Evolutionary conservation across 2,888 invertebrate genomes (phyloP), one percentile per base, ranked within the genome.

Genomic region (Apoda limacodes): DNA sequence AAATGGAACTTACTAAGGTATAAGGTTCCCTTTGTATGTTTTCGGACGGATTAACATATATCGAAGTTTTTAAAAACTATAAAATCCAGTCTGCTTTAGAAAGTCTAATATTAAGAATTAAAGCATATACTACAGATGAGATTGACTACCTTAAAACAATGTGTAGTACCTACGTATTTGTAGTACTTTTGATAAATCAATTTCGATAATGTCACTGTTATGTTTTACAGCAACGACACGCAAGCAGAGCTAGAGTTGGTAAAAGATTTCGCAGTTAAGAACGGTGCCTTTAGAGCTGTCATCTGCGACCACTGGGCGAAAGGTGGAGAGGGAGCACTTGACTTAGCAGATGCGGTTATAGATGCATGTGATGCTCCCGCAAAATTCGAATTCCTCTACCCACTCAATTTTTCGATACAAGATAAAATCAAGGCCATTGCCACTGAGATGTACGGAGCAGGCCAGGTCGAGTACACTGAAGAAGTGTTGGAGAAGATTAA

Each of bases 361-460:
- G 83, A 76, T 4, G 96, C 95, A 0, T 89, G 91, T 45, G 74
- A 88, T 17, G 57, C 81, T 34, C 76, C 85, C 0, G 83, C 83
- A 25, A 60, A 78, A 31, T 91, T 89, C 64, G 75, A 85, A 44
- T 85, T 87, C 47, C 71, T 95, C 5, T 95, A 94, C 53, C 84
- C 88, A 3, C 63, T 89, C 11, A 63, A 88, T 36, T 46, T 85
- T 25, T 71, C 92, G 6, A 85, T 99, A 31, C 86, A 88, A 44
- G 89, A 93, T 2, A 99, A 99, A 78, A 93, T 99, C 40, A 83
- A 84, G 45, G 87, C 69, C 5, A 95, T 99, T 52, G 96, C 98
- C 0, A 85, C 80, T 32, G 90, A 95, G 61, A 97, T 99, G 87
- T 99, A 99, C 56, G 98, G 98, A 2, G 98, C 98, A n/a, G 92